Base-by-base conservation (phyloP, 2,113 vertebrate genomes). In the Ariopsis seemanni region DNA sequence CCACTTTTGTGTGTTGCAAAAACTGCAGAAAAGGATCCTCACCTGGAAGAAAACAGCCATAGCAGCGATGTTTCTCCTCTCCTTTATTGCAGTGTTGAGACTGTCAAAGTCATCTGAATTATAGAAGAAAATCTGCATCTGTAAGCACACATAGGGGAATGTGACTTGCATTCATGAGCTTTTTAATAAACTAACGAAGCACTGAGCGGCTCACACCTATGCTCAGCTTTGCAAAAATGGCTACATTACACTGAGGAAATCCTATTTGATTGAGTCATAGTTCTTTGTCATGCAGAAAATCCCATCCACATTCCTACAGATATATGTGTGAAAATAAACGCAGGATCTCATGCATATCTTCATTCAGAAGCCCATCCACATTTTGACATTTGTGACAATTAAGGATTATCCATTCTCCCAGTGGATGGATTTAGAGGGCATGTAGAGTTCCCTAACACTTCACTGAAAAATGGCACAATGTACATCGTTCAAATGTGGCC, bases 91-190 rank as follows among this genome's bases (percentile, higher is more conserved):
- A 6, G 95, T 95, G 86, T 95, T 95, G 93, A 99, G 97, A 94
- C 97, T 99, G 96, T 99, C 98, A 95, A 98, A 99, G 94, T 99
- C 98, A 89, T 99, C 98, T 1, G 98, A 96, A 94, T 99, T 99
- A 94, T 99, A 99, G 94, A 99, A 98, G 96, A 98, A 99, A 95
- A 99, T 98, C 96, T 99, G 98, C 98, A 99, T 99, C 98, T 99
- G 96, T 91, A 88, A 87, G 92, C 91, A 91, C 90, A 93, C 77
- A 94, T 62, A 62, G 57, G 89, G 92, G 90, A 90, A 85, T 42
- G 86, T 74, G 72, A 79, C 52, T 55, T 85, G 82, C 79, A 87
- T 72, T 81, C 48, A 81, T 84, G 63, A 8, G 60, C 83, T 82
- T 74, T 85, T 82, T 89, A 78, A 90, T 84, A 69, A 89, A 52